These are phyloP conservation scores for Gryon sp. DNA, from an alignment of 1,140 invertebrate genomes.

Conservation along the genomic window DNA sequence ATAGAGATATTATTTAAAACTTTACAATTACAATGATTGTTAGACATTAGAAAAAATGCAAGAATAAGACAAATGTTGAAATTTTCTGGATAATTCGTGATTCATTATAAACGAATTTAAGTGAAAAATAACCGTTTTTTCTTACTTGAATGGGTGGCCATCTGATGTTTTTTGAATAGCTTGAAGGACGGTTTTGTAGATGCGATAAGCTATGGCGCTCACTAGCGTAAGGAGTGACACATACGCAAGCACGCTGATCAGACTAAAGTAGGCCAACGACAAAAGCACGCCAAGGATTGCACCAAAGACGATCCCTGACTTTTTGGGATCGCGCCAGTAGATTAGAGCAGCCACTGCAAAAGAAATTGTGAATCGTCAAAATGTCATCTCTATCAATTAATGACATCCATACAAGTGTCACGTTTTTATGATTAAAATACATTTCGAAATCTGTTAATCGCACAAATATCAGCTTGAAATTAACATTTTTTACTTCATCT, in stretches of 20 bases:
- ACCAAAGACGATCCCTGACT: constrained; percentile 95
- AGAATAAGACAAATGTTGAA: too few species aligned
- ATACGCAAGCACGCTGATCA: constrained; percentile 97
- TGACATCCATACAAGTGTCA: too few species aligned
- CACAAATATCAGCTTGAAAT: too few species aligned
- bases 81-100: too few species aligned
- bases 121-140: too few species aligned
- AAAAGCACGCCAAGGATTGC: constrained; percentile 91
- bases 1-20: too few species aligned
- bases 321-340: constrained; percentile 97
- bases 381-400: constrained; percentile 27
- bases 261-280: constrained; percentile 95
- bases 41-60: too few species aligned
- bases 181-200: constrained; percentile 97
- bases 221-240: constrained; percentile 89
- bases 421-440: too few species aligned
- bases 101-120: too few species aligned
- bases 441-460: too few species aligned
- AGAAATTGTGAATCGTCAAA: constrained; percentile 31
- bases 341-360: constrained; percentile 95
- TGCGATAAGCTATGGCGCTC: constrained; percentile 93
- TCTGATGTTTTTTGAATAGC: constrained; percentile 98
- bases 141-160: constrained; percentile 98
- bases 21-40: too few species aligned
- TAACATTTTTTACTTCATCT: too few species aligned